Evolutionary conservation across 2,113 vertebrate genomes (phyloP), one percentile per base, ranked within the genome.

Genomic region (Benitochromis conjunctus): DNA sequence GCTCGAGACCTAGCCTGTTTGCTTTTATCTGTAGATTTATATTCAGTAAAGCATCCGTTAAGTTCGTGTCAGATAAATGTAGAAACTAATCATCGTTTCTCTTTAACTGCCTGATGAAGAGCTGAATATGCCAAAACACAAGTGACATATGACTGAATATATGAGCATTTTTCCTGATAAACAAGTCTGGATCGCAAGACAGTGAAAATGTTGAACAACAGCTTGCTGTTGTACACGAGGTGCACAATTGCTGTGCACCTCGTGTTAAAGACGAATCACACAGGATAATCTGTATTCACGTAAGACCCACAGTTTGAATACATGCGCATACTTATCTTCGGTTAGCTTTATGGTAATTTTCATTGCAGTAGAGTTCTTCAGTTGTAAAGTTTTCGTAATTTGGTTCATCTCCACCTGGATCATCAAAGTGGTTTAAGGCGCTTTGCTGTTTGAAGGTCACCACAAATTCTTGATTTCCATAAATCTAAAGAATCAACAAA

Each of bases 211-310:
- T 29, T 58, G 26, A 58, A 8, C 1, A 29, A 3, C 13, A 58
- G 56, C 3, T n/a, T n/a, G n/a, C n/a, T n/a, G n/a, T n/a, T n/a
- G n/a, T n/a, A n/a, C n/a, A n/a, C n/a, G n/a, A n/a, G 4, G 14
- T 9, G 31, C 26, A 18, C n/a, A n/a, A n/a, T 58, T 58, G 8
- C 2, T 60, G 4, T 31, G 26, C 16, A 31, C 7, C 0, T 60
- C 1, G 0, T 57, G 13, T 1, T 58, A 29, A 58, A 16, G 56
- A 5, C 14, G 24, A 16, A 1, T 9, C 0, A 8, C 29, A 48
- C 46, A 48, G 46, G 43, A 13, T 46, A 46, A 46, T 24, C 54
- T 56, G 21, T 21, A 56, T 51, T 18, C 5, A 29, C 7, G 6
- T 16, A 0, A 58, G 24, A 58, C 24, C 12, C 55, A 57, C 56